Evolutionary conservation across 2,113 vertebrate genomes (phyloP).

Genomic region (Psammodynastes pulverulentus): DNA sequence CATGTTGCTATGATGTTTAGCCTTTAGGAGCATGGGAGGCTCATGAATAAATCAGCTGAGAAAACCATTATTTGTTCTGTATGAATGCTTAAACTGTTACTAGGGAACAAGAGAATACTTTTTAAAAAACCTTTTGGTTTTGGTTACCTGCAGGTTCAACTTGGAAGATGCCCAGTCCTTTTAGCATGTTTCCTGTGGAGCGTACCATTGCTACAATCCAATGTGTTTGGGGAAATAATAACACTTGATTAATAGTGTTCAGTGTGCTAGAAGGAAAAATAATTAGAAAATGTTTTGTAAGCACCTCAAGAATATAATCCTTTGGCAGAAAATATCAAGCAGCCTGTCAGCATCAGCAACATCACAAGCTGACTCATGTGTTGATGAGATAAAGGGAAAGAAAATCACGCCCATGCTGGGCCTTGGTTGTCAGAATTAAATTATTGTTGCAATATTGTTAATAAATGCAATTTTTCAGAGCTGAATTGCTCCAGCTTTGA

Average conservation of each 20-base stretch:
- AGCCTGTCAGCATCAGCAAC: conserved; percentile 45
- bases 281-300: conserved; percentile 64
- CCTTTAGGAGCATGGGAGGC: not conserved
- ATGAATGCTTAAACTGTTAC: not conserved
- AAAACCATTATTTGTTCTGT: not conserved
- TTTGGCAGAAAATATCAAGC: conserved; percentile 43
- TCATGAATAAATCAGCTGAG: not conserved
- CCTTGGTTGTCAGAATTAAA: conserved; percentile 6
- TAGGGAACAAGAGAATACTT: not conserved
- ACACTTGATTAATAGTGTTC: conserved; percentile 55
- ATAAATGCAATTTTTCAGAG: conserved; percentile 1
- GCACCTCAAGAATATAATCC: conserved; percentile 39
- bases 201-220: conserved; percentile 30
- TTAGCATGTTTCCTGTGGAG: conserved; percentile 34
- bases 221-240: conserved; percentile 49
- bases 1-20: not conserved
- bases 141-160: conserved; percentile 24
- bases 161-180: conserved; percentile 50
- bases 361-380: conserved; percentile 37
- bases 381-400: conserved; percentile 40
- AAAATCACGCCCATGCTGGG: conserved; percentile 7
- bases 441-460: not conserved
- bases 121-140: conserved; percentile 4
- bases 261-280: conserved; percentile 62
- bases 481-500: not conserved